Evolutionary conservation across 23 tunicate genomes (phyloP).

Genomic region (Ciona savignyi): DNA sequence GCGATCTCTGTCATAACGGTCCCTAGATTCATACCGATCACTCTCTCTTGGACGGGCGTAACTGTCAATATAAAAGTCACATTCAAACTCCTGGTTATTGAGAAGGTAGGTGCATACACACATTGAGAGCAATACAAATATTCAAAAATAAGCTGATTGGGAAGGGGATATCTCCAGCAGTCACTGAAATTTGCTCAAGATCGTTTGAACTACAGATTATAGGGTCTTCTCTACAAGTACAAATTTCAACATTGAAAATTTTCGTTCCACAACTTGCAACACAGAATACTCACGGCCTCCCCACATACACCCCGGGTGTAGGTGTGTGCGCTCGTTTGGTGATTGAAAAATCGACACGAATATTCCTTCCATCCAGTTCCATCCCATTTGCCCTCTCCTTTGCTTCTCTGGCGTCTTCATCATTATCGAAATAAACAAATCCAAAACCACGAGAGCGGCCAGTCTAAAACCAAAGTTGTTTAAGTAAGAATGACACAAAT

Average conservation of each 20-base stretch:
- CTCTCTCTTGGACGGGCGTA: neutral
- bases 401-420: constrained; percentile 79
- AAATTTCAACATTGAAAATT: too few species aligned
- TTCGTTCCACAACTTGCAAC: too few species aligned
- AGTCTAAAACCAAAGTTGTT: constrained; percentile 74
- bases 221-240: too few species aligned
- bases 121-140: neutral
- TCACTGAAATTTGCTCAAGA: too few species aligned
- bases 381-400: constrained; percentile 90
- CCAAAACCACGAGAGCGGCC: constrained; percentile 97
- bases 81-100: too few species aligned
- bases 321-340: constrained; percentile 97
- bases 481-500: too few species aligned
- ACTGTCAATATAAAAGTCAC: neutral
- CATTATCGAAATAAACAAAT: constrained; percentile 72
- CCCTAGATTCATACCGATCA: constrained; percentile 1
- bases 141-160: neutral
- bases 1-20: constrained; percentile 13
- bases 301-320: constrained; percentile 97
- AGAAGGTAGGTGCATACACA: too few species aligned
- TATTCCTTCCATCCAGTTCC: constrained; percentile 82
- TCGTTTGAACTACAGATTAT: too few species aligned
- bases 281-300: constrained; percentile 63
- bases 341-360: constrained; percentile 88
- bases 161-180: too few species aligned